Evolutionary conservation across 2,797 vertebrate genomes (phyloP), one percentile per base, ranked within the genome.

Genomic region (Pseudochirops cupreus): DNA sequence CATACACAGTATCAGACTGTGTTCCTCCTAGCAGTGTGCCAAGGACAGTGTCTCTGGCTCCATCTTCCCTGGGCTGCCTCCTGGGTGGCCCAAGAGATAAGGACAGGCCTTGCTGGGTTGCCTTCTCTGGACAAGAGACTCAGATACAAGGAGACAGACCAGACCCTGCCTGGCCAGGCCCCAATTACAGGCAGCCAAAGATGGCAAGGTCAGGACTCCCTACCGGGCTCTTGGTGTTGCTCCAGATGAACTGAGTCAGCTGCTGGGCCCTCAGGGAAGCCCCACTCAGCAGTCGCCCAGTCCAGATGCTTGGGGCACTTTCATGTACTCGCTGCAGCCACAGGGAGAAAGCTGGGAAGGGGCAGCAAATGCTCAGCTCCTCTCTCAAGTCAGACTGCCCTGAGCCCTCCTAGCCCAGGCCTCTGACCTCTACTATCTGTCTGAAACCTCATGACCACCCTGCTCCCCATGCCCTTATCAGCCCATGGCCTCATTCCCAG

Each of bases 151-250:
- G 9, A 82, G n/a, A 33, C 12, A 0, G 39, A 21, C 39, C 2
- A 6, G 74, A 18, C 21, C n/a, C 39, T 11, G 74, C 74, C 74
- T 74, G 67, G n/a, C 2, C 16, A 0, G 11, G 26, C 16, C 33
- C 62, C 16, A 6, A 16, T 31, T 31, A 3, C 31, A 33, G 59
- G 33, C 12, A 5, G 14, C 62, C 31, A 0, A 16, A 67, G 62
- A 16, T 67, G 33, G 67, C 33, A 39, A 74, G n/a, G 18, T 21
- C 18, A 54, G 1, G n/a, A 11, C 67, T 89, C 39, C 90, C 97
- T 98, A 99, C 99, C 18, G 98, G 99, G 54, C 99, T 99, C 98
- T 99, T 99, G 2, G 99, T 99, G 0, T 98, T 99, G 98, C 98
- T 99, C 99, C 99, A 99, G 95, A 99, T 97, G 28, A 99, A 98